Conservation (phyloP, 2,888 invertebrate species). For the Graphium colonna region DNA sequence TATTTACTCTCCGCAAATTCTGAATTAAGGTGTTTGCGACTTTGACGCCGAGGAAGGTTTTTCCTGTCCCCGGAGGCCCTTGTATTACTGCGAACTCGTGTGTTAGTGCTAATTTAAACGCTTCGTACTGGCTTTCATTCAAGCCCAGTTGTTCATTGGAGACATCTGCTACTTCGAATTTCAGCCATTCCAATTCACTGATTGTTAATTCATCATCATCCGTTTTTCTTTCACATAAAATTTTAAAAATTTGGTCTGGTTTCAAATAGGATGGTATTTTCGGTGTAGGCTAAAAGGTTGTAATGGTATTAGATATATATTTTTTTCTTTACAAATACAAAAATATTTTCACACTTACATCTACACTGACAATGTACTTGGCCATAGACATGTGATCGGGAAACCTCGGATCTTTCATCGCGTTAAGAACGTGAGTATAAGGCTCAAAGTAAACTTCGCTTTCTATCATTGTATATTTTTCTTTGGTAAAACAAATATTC, state of each 20-base stretch:
- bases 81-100: conserved; percentile 88
- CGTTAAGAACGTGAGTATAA: conserved; percentile 85
- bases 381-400: conserved; percentile 82
- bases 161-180: conserved; percentile 51
- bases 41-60: conserved; percentile 88
- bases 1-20: conserved; percentile 53
- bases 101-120: conserved; percentile 83
- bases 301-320: background rate
- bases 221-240: conserved; percentile 16
- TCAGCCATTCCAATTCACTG: background rate
- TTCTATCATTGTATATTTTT: conserved; percentile 83
- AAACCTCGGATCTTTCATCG: conserved; percentile 79
- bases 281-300: conserved; percentile 40
- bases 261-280: conserved; percentile 43
- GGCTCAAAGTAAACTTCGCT: conserved; percentile 90
- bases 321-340: background rate
- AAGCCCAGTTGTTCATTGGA: conserved; percentile 62
- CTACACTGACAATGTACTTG: conserved; percentile 82
- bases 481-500: conserved; percentile 36
- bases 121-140: conserved; percentile 83
- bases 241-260: conserved; percentile 24
- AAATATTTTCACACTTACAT: conserved; percentile 48
- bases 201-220: background rate
- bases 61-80: conserved; percentile 94
- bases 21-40: conserved; percentile 83